A percentile compares a stretch with the other conserved stretches of the same genome.
Conservation (phyloP, 2,113 vertebrate species). For the Strix aluco region DNA sequence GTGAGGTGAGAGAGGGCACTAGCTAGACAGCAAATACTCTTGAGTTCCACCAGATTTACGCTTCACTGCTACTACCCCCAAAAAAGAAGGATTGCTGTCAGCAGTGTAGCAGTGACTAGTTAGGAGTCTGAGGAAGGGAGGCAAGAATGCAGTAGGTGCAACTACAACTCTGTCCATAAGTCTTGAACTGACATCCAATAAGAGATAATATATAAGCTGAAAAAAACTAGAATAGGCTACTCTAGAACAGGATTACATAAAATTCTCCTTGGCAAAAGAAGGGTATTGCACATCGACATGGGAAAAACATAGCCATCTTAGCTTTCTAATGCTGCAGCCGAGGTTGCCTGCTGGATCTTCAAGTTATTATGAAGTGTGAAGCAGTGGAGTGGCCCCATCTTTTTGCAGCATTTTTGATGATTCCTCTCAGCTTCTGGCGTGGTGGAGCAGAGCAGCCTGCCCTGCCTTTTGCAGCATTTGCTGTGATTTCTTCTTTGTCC, state of each 20-base stretch:
- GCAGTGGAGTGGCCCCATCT: rapidly evolving
- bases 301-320: neutral
- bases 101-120: neutral
- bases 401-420: neutral
- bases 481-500: neutral
- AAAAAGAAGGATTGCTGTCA: neutral
- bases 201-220: neutral
- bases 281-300: neutral
- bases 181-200: neutral
- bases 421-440: neutral
- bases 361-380: neutral
- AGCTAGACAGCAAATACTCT: neutral
- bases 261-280: neutral
- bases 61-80: neutral
- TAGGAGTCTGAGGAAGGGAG: neutral
- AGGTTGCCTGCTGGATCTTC: neutral
- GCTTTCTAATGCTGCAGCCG: neutral
- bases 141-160: neutral
- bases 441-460: neutral
- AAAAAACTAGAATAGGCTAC: neutral
- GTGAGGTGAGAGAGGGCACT: neutral
- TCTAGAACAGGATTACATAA: neutral
- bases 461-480: neutral
- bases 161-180: neutral
- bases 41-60: neutral